Base-by-base conservation (phyloP, 2,113 vertebrate genomes). In the Dolichallabes microphthalmus region DNA sequence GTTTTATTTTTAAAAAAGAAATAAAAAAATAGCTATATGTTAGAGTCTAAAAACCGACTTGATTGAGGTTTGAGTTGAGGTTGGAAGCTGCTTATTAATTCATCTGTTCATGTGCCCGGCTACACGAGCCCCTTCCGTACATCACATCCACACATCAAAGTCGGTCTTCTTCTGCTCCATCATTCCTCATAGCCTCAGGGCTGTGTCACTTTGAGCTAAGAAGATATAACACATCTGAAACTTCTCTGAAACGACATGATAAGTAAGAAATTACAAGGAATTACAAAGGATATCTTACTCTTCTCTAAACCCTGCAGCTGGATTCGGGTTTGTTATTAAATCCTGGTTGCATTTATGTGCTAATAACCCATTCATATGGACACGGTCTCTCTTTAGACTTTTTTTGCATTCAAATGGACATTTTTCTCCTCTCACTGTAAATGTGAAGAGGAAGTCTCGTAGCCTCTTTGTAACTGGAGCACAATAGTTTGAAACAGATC, bases 331-430 rank as follows among this genome's bases (percentile, higher is more conserved):
- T 71, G 27, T 58, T 20, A 39, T 83, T 82, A 30, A 71, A 22
- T 74, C 55, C 45, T 60, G 22, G 68, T 60, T 74, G 53, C 68
- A 83, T 83, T 83, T 73, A 83, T 83, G 82, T 83, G 82, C 82
- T 73, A 83, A 82, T 52, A 53, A 82, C 15, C 19, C 64, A 82
- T 82, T 82, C 52, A 82, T 57, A 83, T 73, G 30, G 53, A 71
- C 68, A 7, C 35, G 22, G 68, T 17, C 25, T 19, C 22, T 60
- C 22, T 61, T 25, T 30, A 58, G 66, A 35, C 30, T 7, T 82
- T n/a, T 35, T 61, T 83, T 74, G 82, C 82, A 58, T 83, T 45
- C 53, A 60, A 83, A 74, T 73, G 20, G 55, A 45, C 32, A 10
- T 69, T 69, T 69, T 69, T 20, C 4, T 25, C 13, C 68, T n/a